A percentile compares a stretch with the other conserved stretches of the same genome.
These are phyloP conservation scores for Lordiphosa stackelbergi DNA, from an alignment of 1,140 invertebrate genomes.

Conservation along the genomic window DNA sequence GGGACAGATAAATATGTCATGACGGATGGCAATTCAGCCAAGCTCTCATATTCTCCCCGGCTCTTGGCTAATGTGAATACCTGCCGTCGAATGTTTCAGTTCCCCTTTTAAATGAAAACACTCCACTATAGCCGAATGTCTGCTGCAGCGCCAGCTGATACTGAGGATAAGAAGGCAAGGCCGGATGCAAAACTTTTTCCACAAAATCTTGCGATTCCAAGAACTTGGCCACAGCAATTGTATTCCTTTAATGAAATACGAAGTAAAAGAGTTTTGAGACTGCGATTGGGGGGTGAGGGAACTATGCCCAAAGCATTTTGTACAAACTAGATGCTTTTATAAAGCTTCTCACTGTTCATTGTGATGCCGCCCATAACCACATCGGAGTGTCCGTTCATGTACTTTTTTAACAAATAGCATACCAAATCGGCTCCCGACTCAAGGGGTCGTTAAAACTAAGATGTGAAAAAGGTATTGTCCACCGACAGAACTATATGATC, in stretches of 20 bases:
- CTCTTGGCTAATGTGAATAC: constrained; percentile 95
- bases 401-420: constrained; percentile 97
- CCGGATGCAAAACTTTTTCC: constrained; percentile 90
- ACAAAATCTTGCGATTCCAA: constrained; percentile 88
- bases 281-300: constrained; percentile 95
- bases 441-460: constrained; percentile 95
- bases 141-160: constrained; percentile 90
- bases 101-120: constrained; percentile 93
- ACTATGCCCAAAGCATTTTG: constrained; percentile 96
- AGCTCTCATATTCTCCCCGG: constrained; percentile 96
- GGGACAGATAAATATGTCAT: no score
- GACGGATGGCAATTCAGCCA: constrained; percentile 91
- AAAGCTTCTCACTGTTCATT: constrained; percentile 85
- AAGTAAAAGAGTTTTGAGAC: constrained; percentile 94
- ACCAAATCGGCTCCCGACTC: constrained; percentile 94
- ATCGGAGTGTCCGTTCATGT: constrained; percentile 99
- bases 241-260: constrained; percentile 95
- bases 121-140: constrained; percentile 93
- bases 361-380: constrained; percentile 96
- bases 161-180: constrained; percentile 94
- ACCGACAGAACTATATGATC: constrained; percentile 89
- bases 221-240: constrained; percentile 86
- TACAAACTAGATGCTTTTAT: constrained; percentile 86
- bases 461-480: constrained; percentile 97
- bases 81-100: constrained; percentile 86